These are phyloP conservation scores for Alviniconcha strummeri DNA, from an alignment of 2,888 invertebrate species.

Conservation along the genomic window DNA sequence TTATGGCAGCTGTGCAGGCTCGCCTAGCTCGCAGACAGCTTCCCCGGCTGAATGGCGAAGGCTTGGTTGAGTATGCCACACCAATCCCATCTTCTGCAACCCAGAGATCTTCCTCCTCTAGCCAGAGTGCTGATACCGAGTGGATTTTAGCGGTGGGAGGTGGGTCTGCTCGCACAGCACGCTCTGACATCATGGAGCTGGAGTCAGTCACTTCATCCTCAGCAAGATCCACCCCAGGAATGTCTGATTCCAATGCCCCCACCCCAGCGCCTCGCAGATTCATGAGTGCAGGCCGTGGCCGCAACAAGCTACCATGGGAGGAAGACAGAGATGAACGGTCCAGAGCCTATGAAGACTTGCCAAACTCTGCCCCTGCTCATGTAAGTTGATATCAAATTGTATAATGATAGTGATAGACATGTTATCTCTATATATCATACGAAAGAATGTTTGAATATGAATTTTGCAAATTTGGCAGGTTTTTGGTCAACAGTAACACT, in stretches of 20 bases:
- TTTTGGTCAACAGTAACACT: no score
- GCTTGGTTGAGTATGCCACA: conserved; percentile 85
- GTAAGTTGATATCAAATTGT: conserved; percentile 26
- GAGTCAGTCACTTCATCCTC: conserved; percentile 65
- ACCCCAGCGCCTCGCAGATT: conserved; percentile 59
- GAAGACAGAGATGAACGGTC: conserved; percentile 54
- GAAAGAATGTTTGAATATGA: no score
- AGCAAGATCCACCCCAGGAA: conserved; percentile 54
- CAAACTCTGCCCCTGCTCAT: conserved; percentile 46
- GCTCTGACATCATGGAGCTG: conserved; percentile 58
- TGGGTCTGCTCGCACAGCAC: conserved; percentile 61
- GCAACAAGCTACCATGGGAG: conserved; percentile 71
- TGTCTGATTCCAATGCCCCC: conserved; percentile 43
- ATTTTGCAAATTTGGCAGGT: no score
- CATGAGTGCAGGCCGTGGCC: conserved; percentile 68
- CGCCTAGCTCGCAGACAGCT: conserved; percentile 84
- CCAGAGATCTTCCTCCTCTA: conserved; percentile 57
- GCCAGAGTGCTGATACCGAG: conserved; percentile 81
- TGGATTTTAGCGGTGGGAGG: conserved; percentile 80
- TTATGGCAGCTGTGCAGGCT: conserved; percentile 82
- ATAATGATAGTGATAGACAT: no score
- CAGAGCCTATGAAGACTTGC: conserved; percentile 41
- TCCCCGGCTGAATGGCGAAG: conserved; percentile 82
- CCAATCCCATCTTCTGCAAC: conserved; percentile 77
- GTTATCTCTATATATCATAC: no score